Evolutionary conservation across 2,797 vertebrate species (phyloP).

Genomic region (Platyrinchus mystaceus): DNA sequence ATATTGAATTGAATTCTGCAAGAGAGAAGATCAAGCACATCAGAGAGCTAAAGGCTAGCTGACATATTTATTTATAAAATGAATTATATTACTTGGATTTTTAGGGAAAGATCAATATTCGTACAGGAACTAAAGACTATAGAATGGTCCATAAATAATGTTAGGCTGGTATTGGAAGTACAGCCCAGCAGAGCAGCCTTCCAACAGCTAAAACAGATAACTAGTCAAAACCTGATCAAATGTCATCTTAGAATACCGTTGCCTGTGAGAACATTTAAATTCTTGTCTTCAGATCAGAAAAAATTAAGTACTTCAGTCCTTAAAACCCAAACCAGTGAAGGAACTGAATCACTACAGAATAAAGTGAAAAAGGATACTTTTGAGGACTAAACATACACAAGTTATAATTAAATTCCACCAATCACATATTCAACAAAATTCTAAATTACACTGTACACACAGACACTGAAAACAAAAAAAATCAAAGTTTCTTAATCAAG

Average conservation of each 20-base stretch:
- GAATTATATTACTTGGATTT: constrained; percentile 1
- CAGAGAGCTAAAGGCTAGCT: constrained; percentile 43
- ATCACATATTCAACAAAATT: background rate
- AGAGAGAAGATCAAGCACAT: constrained; percentile 42
- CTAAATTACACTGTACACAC: background rate
- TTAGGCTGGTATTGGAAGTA: background rate
- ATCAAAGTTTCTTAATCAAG: background rate
- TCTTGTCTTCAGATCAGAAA: background rate
- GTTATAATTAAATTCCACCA: background rate
- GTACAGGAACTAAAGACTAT: background rate
- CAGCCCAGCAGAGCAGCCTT: background rate
- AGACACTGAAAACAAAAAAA: background rate
- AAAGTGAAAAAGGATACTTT: background rate
- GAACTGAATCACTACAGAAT: background rate
- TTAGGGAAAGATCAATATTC: background rate
- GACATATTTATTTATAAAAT: constrained; percentile 17
- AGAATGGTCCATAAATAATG: background rate
- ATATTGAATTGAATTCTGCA: constrained; percentile 52
- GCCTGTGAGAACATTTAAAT: background rate
- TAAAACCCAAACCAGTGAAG: background rate
- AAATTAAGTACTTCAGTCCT: background rate
- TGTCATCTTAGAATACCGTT: background rate
- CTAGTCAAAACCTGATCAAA: background rate
- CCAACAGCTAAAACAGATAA: background rate
- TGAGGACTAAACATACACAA: background rate